Evolutionary conservation across 2,113 vertebrate species (phyloP).

Genomic region (Istiophorus platypterus): DNA sequence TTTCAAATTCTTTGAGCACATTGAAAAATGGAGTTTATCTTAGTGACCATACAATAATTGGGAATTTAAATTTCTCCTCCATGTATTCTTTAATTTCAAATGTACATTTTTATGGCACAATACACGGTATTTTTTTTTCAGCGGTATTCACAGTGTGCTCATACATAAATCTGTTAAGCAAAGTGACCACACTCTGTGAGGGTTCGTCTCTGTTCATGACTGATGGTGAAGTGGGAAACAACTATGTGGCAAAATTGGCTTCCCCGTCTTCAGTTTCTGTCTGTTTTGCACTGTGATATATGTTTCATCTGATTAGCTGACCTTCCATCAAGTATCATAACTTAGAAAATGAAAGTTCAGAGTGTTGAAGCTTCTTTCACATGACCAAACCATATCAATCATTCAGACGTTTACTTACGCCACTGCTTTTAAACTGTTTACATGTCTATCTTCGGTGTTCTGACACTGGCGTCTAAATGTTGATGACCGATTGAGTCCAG

Average conservation of each 20-base stretch:
- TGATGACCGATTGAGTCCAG: conserved; percentile 57
- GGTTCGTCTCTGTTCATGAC: conserved; percentile 14
- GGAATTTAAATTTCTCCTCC: conserved; percentile 1
- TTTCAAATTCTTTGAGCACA: not conserved
- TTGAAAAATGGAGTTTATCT: not conserved
- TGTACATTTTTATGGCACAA: conserved; percentile 30
- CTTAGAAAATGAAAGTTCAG: conserved; percentile 54
- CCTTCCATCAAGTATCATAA: conserved; percentile 42
- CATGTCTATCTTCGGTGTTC: conserved; percentile 39
- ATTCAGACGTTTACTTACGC: conserved; percentile 50
- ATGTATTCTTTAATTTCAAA: too few species aligned
- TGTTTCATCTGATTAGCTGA: conserved; percentile 41
- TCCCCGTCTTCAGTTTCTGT: not conserved
- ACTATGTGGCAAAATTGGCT: not conserved
- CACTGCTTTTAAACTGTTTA: conserved; percentile 63
- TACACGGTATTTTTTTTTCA: conserved; percentile 27
- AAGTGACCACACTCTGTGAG: conserved; percentile 15
- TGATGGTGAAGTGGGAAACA: not conserved
- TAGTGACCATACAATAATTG: not conserved
- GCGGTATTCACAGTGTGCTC: conserved; percentile 12
- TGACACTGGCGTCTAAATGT: conserved; percentile 33
- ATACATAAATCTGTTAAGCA: conserved; percentile 58
- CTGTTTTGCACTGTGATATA: conserved; percentile 12
- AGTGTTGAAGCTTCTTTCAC: conserved; percentile 51
- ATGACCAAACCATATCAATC: conserved; percentile 42